These are phyloP conservation scores for Hartigia nigra DNA, from an alignment of 2,888 invertebrate genomes.

Conservation along the genomic window DNA sequence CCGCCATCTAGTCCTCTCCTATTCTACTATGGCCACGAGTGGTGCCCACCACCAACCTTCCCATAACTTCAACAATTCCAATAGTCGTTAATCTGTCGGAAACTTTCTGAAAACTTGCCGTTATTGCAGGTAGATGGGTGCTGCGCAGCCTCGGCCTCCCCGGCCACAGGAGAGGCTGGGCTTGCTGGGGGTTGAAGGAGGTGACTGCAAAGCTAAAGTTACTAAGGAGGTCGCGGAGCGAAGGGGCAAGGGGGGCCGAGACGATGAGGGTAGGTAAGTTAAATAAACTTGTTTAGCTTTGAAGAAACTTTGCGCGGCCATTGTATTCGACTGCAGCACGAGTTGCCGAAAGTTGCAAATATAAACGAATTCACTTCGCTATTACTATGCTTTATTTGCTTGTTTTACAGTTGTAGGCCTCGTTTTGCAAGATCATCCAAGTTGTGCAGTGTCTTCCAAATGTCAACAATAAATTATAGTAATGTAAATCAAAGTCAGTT, in stretches of 20 bases:
- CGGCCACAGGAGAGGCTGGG: no score
- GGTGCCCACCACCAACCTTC: conserved; percentile 18
- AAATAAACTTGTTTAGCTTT: conserved; percentile 65
- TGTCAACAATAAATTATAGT: no score
- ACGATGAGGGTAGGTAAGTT: conserved; percentile 48
- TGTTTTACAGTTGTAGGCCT: conserved; percentile 46
- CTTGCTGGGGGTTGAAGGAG: conserved; percentile 20
- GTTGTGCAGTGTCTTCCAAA: no score
- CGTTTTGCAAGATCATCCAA: no score
- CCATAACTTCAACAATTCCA: conserved; percentile 60
- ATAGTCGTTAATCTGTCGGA: conserved; percentile 61
- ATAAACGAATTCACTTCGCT: conserved; percentile 57
- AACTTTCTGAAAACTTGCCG: conserved; percentile 56
- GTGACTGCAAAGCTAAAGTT: conserved; percentile 24
- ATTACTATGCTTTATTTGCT: conserved; percentile 57
- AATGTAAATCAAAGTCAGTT: no score
- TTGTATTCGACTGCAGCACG: conserved; percentile 58
- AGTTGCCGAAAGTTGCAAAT: conserved; percentile 58
- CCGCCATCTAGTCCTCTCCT: conserved; percentile 14
- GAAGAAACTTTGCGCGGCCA: conserved; percentile 56
- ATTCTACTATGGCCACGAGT: conserved; percentile 6
- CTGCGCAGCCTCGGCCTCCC: conserved; percentile 17
- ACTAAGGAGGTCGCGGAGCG: conserved; percentile 17
- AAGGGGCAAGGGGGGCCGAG: conserved; percentile 17
- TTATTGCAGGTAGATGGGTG: conserved; percentile 54